Evolutionary conservation across 2,797 vertebrate genomes (phyloP).

Genomic region (Cirrhinus molitorella): DNA sequence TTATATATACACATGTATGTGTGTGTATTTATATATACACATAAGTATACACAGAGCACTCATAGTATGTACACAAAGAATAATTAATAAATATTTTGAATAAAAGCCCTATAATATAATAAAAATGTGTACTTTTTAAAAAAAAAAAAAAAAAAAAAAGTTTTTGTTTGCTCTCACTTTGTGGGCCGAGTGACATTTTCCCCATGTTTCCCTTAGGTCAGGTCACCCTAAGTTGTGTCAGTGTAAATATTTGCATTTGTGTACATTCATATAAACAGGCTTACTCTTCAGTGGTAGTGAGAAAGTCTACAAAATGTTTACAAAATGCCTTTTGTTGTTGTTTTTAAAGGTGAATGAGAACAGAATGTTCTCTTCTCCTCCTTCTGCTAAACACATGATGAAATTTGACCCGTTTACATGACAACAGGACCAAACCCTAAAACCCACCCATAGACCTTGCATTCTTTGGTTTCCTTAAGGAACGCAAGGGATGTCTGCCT

Average conservation of each 20-base stretch:
- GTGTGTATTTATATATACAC: too few species aligned
- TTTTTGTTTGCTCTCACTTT: too few species aligned
- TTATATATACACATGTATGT: too few species aligned
- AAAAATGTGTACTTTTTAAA: too few species aligned
- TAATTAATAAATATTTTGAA: too few species aligned
- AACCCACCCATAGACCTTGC: neutral
- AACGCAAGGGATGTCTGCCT: neutral
- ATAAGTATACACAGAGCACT: too few species aligned
- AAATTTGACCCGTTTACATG: conserved; percentile 14
- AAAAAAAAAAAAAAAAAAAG: too few species aligned
- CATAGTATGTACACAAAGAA: too few species aligned
- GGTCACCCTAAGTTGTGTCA: neutral
- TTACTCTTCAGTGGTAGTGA: too few species aligned
- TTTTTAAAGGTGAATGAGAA: neutral
- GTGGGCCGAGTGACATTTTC: neutral
- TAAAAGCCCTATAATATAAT: too few species aligned
- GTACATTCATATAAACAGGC: neutral
- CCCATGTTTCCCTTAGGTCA: neutral
- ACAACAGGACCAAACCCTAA: neutral
- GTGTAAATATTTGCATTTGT: neutral
- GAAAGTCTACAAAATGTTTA: neutral
- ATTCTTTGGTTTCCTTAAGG: neutral
- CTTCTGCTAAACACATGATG: conserved; percentile 3
- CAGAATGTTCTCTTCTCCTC: neutral
- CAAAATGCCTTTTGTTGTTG: neutral